Base-by-base conservation (phyloP, 2,113 vertebrate genomes). In the Nannospalax galili region DNA sequence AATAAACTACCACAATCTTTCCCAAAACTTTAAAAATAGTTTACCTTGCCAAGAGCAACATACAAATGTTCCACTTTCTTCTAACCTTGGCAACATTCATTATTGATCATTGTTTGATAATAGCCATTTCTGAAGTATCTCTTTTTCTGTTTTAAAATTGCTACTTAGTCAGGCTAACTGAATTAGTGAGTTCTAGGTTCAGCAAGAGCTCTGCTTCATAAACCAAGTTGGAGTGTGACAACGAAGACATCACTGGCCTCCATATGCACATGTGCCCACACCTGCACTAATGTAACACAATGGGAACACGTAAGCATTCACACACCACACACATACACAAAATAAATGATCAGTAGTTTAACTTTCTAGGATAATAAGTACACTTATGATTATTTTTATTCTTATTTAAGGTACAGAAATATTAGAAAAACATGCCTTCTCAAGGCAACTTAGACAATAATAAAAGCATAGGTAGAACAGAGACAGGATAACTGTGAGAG, bases 391-490 rank as follows among this genome's bases (percentile, higher is more conserved):
- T 82, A 67, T 85, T 22, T 65, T 84, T 80, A n/a, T 35, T n/a
- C 2, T 60, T 78, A 37, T 78, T 78, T 60, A 73, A 56, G 40
- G 37, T 93, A 37, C 24, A 48, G 3, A 94, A 84, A 87, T 14
- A 79, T 7, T 56, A 87, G 52, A 92, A 58, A 94, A 92, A 42
- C 8, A 75, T n/a, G 48, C 42, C 65, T 90, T 82, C 19, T 91
- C 70, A 89, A 95, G 72, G 89, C 92, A 45, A 97, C 6, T 3
- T 17, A 84, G 60, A 10, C 1, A 72, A 17, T 88, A 85, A 56
- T 72, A 56, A 92, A 92, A 70, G 11, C 42, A 78, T 88, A 84
- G 86, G 62, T 48, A 80, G 45, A 88, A 78, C 15, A 91, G 88
- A 84, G 87, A 17, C 11, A 42, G 48, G 65, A 40, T 91, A 74